Percentiles rank a stretch among this genome's conserved stretches.
Conservation (phyloP, 2,797 vertebrate species). For the Sebastes taczanowskii region DNA sequence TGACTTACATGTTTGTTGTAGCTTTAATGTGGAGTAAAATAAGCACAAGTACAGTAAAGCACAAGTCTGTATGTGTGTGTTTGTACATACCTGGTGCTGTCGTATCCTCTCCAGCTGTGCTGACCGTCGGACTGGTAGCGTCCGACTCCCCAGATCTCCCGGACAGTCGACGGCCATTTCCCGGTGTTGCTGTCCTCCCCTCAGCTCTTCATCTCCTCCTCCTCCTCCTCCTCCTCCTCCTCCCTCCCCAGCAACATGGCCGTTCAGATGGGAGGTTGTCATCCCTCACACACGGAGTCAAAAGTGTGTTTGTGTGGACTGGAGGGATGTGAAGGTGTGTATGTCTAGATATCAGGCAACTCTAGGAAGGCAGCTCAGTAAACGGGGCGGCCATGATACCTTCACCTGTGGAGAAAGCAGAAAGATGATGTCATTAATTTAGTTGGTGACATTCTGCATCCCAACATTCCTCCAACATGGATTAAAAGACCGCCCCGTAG, state of each 20-base stretch:
- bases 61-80: not conserved
- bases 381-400: constrained; percentile 59
- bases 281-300: constrained; percentile 53
- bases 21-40: not conserved
- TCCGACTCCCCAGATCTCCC: constrained; percentile 91
- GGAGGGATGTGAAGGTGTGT: not conserved
- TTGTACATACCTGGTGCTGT: constrained; percentile 86
- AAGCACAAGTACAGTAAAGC: not conserved
- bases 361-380: constrained; percentile 67
- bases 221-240: constrained; percentile 76
- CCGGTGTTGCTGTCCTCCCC: constrained; percentile 86
- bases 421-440: not conserved
- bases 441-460: not conserved
- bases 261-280: constrained; percentile 96
- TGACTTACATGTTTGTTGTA: not conserved
- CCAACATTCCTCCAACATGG: not conserved
- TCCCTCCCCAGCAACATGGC: constrained; percentile 88
- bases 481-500: not conserved
- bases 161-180: constrained; percentile 99
- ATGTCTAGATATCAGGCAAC: not conserved
- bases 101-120: constrained; percentile 95
- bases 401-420: constrained; percentile 36
- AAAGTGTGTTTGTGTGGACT: constrained; percentile 11
- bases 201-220: constrained; percentile 65
- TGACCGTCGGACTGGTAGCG: constrained; percentile 89